Conservation (phyloP, 2,113 vertebrate genomes). For the cattle (Bos taurus) region ARS-UCD2.0 NC_037351.1:4830501-4831000, state of each 20-base stretch:
- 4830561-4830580: not conserved
- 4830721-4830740: not conserved
- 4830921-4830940: not conserved
- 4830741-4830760: fast-evolving
- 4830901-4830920: not conserved
- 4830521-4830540: not conserved
- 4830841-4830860: not conserved
- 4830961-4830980: not conserved
- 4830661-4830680: not conserved
- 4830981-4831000: not conserved
- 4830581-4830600: not conserved
- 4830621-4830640: not conserved
- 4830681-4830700: not conserved
- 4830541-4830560: not conserved
- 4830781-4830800: not conserved
- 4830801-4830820: not conserved
- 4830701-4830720: not conserved
- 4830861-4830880: not conserved
- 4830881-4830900: not conserved
- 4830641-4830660: not conserved
- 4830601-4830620: not conserved
- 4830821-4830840: not conserved
- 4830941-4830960: not conserved
- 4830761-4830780: not conserved
- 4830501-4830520: not conserved